These are phyloP conservation scores for Uropetala carovei DNA, from an alignment of 2,888 invertebrate genomes.

Conservation along the genomic window DNA sequence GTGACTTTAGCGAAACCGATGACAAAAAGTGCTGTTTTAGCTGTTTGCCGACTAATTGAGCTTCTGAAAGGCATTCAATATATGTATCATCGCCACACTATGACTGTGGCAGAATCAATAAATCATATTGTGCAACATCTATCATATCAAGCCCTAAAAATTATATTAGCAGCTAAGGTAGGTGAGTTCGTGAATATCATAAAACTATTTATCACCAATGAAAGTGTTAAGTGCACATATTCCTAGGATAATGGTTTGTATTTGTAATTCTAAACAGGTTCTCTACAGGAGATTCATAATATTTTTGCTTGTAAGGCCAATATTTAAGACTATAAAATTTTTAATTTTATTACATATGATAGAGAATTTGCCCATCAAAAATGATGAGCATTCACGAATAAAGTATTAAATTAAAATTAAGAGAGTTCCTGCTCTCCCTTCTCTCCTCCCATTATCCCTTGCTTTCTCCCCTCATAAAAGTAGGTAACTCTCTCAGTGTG, in stretches of 20 bases:
- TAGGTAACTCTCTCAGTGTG: too few relatives aligned
- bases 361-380: too few relatives aligned
- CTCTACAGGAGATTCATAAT: too few relatives aligned
- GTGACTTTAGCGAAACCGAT: slow-evolving; percentile 85
- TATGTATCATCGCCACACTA: slow-evolving; percentile 82
- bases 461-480: too few relatives aligned
- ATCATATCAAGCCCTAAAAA: slow-evolving; percentile 83
- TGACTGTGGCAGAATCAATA: slow-evolving; percentile 84
- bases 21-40: slow-evolving; percentile 84
- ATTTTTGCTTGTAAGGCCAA: too few relatives aligned
- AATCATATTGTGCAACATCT: slow-evolving; percentile 89
- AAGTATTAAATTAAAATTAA: too few relatives aligned
- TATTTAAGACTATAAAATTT: too few relatives aligned
- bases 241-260: background rate
- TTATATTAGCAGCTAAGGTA: slow-evolving; percentile 83
- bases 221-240: slow-evolving; percentile 70
- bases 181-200: slow-evolving; percentile 69
- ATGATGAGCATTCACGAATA: too few relatives aligned
- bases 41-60: slow-evolving; percentile 89
- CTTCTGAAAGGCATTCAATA: slow-evolving; percentile 86
- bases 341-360: too few relatives aligned
- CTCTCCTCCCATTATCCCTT: too few relatives aligned
- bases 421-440: too few relatives aligned
- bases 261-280: background rate
- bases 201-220: slow-evolving; percentile 69